Conservation (phyloP, 2,113 vertebrate species). For the Nothocercus julius region DNA sequence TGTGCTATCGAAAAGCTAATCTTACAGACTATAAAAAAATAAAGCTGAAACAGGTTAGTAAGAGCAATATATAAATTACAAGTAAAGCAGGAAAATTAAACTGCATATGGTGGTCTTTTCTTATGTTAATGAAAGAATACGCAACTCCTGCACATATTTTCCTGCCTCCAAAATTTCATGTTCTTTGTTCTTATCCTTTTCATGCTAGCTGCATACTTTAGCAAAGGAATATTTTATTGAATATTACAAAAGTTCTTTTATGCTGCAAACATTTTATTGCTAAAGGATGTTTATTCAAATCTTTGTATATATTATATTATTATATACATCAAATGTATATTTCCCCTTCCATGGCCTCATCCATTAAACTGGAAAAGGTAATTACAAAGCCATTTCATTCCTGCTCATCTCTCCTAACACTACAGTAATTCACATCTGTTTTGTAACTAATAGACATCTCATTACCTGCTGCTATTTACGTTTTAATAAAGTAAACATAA, state of each 20-base stretch:
- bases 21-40: neutral
- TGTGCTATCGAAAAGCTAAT: neutral
- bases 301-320: too few relatives aligned
- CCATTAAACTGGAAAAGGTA: neutral
- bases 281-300: neutral
- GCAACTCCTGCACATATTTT: conserved; percentile 23
- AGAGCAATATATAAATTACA: conserved; percentile 5
- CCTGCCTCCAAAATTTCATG: neutral
- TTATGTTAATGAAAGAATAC: neutral
- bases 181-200: neutral
- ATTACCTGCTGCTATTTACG: neutral
- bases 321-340: neutral
- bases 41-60: neutral
- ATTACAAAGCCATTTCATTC: neutral
- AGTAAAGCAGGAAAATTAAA: conserved; percentile 17
- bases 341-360: neutral
- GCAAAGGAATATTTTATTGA: neutral
- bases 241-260: neutral
- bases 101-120: conserved; percentile 7
- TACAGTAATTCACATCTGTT: neutral
- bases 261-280: neutral
- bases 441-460: neutral
- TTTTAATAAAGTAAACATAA: neutral
- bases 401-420: neutral
- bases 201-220: neutral